Percentiles rank a stretch among this genome's conserved stretches.
These are phyloP conservation scores for Noctua pronuba DNA, from an alignment of 2,888 invertebrate genomes.

Conservation along the genomic window DNA sequence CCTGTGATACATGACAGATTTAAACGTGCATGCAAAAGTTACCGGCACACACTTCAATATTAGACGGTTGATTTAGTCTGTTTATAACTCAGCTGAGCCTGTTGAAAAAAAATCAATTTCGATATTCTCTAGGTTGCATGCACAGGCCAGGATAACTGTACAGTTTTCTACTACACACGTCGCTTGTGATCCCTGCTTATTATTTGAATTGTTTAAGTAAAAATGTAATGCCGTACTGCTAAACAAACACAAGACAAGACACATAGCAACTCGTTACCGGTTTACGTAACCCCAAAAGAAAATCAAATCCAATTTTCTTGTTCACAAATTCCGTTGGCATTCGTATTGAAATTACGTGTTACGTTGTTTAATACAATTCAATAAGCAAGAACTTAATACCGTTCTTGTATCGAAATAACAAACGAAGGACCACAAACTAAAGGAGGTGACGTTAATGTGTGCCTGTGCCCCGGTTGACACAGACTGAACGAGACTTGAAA, in stretches of 20 bases:
- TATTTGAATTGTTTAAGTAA: not conserved
- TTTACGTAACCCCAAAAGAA: slow-evolving; percentile 48
- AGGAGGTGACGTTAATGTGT: not conserved
- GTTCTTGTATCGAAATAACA: not conserved
- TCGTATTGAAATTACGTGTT: slow-evolving; percentile 60
- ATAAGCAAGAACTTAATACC: slow-evolving; percentile 56
- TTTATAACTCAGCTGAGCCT: not conserved
- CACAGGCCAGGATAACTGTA: not conserved
- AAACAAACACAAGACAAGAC: not conserved
- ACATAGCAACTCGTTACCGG: slow-evolving; percentile 30
- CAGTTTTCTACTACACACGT: not conserved
- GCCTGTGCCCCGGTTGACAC: not conserved
- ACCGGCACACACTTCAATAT: not conserved
- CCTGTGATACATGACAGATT: no score
- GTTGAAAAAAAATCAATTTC: not conserved
- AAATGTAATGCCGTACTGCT: not conserved
- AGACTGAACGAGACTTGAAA: not conserved
- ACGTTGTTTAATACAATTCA: slow-evolving; percentile 62
- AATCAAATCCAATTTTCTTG: slow-evolving; percentile 59
- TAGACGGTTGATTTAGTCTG: not conserved
- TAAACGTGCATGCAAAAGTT: no score
- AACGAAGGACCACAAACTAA: slow-evolving; percentile 20
- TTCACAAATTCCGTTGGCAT: slow-evolving; percentile 56
- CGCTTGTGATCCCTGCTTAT: not conserved
- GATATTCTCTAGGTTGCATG: not conserved